These are phyloP conservation scores for Thamnophis elegans DNA, from an alignment of 2,797 vertebrate genomes.

Conservation along the genomic window DNA sequence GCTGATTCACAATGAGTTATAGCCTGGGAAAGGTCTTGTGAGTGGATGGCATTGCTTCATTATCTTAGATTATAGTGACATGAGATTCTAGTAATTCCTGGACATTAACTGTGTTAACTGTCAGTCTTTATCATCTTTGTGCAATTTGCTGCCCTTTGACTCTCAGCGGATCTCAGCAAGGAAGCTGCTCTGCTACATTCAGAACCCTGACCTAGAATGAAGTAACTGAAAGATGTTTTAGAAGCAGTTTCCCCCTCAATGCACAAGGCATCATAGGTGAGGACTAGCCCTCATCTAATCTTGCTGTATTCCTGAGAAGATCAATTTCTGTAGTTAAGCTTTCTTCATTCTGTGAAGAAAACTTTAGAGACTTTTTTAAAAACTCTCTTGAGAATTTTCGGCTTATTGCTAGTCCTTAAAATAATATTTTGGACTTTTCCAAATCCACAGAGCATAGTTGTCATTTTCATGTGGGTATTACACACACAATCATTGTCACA, in stretches of 20 bases:
- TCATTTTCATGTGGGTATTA: background rate
- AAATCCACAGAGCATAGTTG: background rate
- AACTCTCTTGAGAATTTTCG: background rate
- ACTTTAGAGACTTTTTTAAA: background rate
- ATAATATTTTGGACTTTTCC: background rate
- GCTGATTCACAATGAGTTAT: background rate
- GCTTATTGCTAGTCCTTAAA: background rate
- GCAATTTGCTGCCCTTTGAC: slow-evolving; percentile 7
- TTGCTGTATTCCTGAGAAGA: background rate
- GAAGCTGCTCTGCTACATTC: background rate
- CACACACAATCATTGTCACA: background rate
- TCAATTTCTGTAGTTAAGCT: too few relatives aligned
- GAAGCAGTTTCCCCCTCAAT: background rate
- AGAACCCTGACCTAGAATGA: background rate
- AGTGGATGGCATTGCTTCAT: slow-evolving; percentile 17
- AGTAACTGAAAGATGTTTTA: background rate
- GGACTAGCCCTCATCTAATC: background rate
- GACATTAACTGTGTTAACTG: slow-evolving; percentile 11
- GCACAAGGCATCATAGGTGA: background rate
- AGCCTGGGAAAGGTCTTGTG: slow-evolving; percentile 7
- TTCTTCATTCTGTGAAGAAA: background rate
- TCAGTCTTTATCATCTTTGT: slow-evolving; percentile 1
- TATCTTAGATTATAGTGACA: slow-evolving; percentile 32
- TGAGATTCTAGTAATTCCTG: background rate
- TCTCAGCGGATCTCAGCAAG: slow-evolving; percentile 16